Conservation (phyloP, 2,113 vertebrate genomes). For the Corydoras sp. region DNA sequence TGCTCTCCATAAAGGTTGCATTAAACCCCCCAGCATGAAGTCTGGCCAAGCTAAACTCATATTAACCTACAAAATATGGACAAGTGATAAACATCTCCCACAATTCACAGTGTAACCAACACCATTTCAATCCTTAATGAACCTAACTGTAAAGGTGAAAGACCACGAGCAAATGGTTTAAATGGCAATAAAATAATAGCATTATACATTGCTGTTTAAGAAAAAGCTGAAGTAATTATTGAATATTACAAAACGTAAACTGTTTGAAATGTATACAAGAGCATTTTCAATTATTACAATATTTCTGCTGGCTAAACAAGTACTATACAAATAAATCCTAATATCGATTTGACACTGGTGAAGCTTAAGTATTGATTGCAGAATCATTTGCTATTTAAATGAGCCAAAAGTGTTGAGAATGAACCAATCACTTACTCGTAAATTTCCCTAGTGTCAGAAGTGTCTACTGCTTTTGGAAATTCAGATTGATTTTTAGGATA, state of each 20-base stretch:
- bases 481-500: too few relatives aligned
- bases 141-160: constrained; percentile 28
- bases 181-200: constrained; percentile 23
- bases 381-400: too few relatives aligned
- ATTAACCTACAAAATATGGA: constrained; percentile 29
- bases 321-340: too few relatives aligned
- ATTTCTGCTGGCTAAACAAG: too few relatives aligned
- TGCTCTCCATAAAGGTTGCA: constrained; percentile 47
- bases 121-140: constrained; percentile 36
- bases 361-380: too few relatives aligned
- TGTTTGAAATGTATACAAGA: neutral
- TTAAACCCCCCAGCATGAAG: constrained; percentile 37
- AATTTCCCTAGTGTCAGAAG: too few relatives aligned
- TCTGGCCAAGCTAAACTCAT: constrained; percentile 31
- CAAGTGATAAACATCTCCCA: constrained; percentile 38
- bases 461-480: too few relatives aligned
- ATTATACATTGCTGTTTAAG: constrained; percentile 12
- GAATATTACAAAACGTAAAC: neutral
- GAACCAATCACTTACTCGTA: too few relatives aligned
- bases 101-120: constrained; percentile 28
- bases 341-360: too few relatives aligned
- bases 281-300: too few relatives aligned
- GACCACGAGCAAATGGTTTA: constrained; percentile 28
- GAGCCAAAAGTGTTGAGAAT: too few relatives aligned
- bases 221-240: neutral